Evolutionary conservation across 2,113 vertebrate species (phyloP).

Genomic region (Gambusia holbrooki): DNA sequence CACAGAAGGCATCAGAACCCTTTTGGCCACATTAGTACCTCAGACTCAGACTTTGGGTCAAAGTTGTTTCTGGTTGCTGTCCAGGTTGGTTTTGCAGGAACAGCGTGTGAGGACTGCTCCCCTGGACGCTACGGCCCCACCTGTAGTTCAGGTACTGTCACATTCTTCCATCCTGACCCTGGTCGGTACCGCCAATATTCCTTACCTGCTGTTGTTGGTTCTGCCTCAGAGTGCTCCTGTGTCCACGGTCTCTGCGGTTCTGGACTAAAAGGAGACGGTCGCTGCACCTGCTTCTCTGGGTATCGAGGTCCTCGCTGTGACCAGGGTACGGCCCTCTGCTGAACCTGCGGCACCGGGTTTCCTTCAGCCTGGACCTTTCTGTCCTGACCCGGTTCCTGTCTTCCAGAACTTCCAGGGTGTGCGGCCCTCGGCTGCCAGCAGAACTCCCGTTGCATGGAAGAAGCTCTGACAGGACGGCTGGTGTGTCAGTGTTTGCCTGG

Average conservation of each 20-base stretch:
- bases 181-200: no score
- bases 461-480: slow-evolving; percentile 70
- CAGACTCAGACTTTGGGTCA: neutral
- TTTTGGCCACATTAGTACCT: neutral
- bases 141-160: slow-evolving; percentile 83
- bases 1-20: neutral
- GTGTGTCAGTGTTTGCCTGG: slow-evolving; percentile 84
- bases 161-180: neutral
- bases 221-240: slow-evolving; percentile 85
- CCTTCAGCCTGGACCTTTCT: neutral
- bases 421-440: slow-evolving; percentile 78
- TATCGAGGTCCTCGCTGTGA: slow-evolving; percentile 87
- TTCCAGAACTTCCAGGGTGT: slow-evolving; percentile 81
- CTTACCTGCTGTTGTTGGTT: neutral
- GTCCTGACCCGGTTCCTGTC: neutral
- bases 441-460: slow-evolving; percentile 84
- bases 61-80: neutral
- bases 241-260: slow-evolving; percentile 86
- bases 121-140: slow-evolving; percentile 82
- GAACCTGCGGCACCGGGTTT: neutral
- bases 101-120: slow-evolving; percentile 89
- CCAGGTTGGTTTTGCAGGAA: slow-evolving; percentile 87
- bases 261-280: slow-evolving; percentile 83
- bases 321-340: slow-evolving; percentile 78
- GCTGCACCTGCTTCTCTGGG: slow-evolving; percentile 87